Percentiles rank a stretch among this genome's conserved stretches.
These are phyloP conservation scores for Diadophis punctatus DNA, from an alignment of 2,113 vertebrate genomes.

Conservation along the genomic window DNA sequence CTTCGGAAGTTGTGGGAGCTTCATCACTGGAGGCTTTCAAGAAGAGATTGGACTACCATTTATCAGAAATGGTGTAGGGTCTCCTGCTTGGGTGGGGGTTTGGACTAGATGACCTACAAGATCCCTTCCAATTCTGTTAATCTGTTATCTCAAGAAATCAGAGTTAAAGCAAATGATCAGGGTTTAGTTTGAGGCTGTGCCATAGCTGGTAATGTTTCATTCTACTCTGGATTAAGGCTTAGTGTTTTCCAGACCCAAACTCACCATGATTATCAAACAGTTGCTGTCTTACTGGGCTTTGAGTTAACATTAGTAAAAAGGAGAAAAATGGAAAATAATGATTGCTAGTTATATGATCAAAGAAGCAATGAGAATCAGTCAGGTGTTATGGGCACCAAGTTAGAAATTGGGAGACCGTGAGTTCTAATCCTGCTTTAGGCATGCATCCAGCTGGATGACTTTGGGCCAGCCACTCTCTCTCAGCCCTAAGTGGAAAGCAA, in stretches of 20 bases:
- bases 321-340: constrained; percentile 36
- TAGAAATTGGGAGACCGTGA: not conserved
- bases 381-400: not conserved
- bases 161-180: not conserved
- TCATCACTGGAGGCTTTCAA: no score
- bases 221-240: not conserved
- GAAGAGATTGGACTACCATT: no score
- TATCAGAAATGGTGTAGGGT: no score
- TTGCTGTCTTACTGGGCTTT: constrained; percentile 48
- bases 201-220: not conserved
- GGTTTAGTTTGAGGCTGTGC: not conserved
- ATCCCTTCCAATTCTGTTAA: no score
- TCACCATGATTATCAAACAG: constrained; percentile 41
- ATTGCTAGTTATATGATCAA: constrained; percentile 52
- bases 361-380: not conserved
- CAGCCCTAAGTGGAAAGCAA: not conserved
- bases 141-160: not conserved
- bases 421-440: not conserved
- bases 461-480: not conserved
- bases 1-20: no score
- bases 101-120: no score
- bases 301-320: constrained; percentile 38
- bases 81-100: no score
- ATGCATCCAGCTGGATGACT: not conserved
- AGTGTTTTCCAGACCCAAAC: not conserved